Evolutionary conservation across 2,888 invertebrate genomes (phyloP).

Genomic region (Melanchra persicariae): DNA sequence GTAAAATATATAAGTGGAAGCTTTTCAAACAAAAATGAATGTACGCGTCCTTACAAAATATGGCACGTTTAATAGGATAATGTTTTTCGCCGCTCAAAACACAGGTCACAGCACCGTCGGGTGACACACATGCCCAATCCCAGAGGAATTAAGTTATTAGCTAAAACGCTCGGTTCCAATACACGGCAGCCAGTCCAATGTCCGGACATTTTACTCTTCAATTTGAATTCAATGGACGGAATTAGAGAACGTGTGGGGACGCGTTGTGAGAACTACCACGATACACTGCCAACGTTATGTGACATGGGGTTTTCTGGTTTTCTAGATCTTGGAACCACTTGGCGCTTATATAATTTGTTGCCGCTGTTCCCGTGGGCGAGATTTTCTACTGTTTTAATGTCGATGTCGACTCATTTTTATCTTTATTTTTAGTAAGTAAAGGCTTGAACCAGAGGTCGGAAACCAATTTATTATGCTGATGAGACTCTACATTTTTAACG

Average conservation of each 20-base stretch:
- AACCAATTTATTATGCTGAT: slow-evolving; percentile 54
- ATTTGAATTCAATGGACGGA: slow-evolving; percentile 89
- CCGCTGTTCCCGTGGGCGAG: slow-evolving; percentile 54
- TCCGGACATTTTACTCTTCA: slow-evolving; percentile 86
- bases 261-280: slow-evolving; percentile 74
- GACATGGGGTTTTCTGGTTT: slow-evolving; percentile 76
- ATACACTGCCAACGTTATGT: slow-evolving; percentile 83
- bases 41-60: slow-evolving; percentile 34
- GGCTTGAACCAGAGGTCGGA: slow-evolving; percentile 37
- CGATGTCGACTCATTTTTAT: slow-evolving; percentile 59
- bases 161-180: slow-evolving; percentile 83
- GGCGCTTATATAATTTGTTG: slow-evolving; percentile 70
- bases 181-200: slow-evolving; percentile 76
- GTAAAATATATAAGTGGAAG: slow-evolving; percentile 22
- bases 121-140: slow-evolving; percentile 81
- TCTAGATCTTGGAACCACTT: slow-evolving; percentile 70
- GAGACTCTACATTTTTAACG: slow-evolving; percentile 40
- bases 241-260: slow-evolving; percentile 83
- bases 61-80: slow-evolving; percentile 56
- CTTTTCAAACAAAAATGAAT: slow-evolving; percentile 25
- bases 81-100: slow-evolving; percentile 64
- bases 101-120: slow-evolving; percentile 67
- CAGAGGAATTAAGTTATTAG: slow-evolving; percentile 90
- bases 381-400: slow-evolving; percentile 26
- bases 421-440: slow-evolving; percentile 42